Conservation (phyloP, 2,113 vertebrate species). For the Rhizomys pruinosus region DNA sequence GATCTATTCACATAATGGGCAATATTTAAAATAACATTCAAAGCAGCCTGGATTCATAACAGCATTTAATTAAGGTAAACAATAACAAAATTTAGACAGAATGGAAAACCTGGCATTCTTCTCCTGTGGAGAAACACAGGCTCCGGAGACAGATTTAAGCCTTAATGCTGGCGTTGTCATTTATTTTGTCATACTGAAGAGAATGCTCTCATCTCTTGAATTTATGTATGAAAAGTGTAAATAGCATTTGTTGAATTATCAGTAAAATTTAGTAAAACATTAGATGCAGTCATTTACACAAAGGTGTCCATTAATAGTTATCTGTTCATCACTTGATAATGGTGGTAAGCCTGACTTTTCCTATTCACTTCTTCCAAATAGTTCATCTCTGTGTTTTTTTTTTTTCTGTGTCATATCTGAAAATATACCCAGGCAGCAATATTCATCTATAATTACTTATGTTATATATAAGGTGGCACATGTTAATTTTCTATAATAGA, state of each 20-base stretch:
- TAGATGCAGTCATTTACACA: no score
- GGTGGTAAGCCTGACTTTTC: not conserved
- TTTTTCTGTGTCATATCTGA: not conserved
- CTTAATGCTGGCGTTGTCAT: not conserved
- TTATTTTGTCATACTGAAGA: not conserved
- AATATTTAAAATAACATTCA: not conserved
- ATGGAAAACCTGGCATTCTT: not conserved
- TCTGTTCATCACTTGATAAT: not conserved
- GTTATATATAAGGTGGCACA: not conserved
- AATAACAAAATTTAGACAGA: not conserved
- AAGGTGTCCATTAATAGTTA: not conserved
- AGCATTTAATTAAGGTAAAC: not conserved
- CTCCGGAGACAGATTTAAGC: not conserved
- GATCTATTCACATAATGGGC: not conserved
- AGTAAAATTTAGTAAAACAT: not conserved
- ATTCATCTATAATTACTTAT: not conserved
- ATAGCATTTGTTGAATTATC: not conserved
- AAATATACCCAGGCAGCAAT: not conserved
- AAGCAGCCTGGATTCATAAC: not conserved
- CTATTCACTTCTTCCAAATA: not conserved
- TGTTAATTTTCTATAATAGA: not conserved
- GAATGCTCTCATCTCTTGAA: not conserved
- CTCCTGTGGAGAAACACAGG: not conserved
- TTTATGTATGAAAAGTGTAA: conserved; percentile 1
- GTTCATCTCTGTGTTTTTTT: not conserved